Evolutionary conservation across 2,797 vertebrate genomes (phyloP), one percentile per base, ranked within the genome.

Genomic region (Triplophysa bombifrons): DNA sequence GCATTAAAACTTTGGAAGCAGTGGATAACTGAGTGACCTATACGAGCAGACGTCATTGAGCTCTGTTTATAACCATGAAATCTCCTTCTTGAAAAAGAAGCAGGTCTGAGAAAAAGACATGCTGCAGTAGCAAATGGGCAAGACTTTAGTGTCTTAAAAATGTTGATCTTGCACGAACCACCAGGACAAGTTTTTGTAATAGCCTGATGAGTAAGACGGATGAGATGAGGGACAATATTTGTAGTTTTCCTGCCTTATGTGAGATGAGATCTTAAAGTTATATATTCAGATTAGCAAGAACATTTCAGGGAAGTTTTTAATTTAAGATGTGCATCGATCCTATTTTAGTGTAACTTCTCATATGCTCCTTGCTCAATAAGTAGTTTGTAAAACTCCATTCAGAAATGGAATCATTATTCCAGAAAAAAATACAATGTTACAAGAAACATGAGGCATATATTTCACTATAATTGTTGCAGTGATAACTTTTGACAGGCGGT

Each of bases 21-120:
- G 53, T 66, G 64, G 48, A 44, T 63, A 65, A 66, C 71, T 41
- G 27, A 64, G 19, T 51, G 66, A 48, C 65, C 64, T 50, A 20
- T 16, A 34, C 63, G n/a, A 41, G 53, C 76, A 78, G 25, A 78
- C 58, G 30, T 64, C 58, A 53, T 55, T 13, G 27, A 56, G 56
- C 30, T 65, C 44, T 46, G 17, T 74, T 77, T 72, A 48, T 56
- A 61, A 22, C 30, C 25, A 51, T 41, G 25, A 20, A 51, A 53
- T 48, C 56, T 61, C 55, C 72, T 56, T 73, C 20, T 27, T 27
- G 25, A 27, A 3, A 27, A 27, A 27, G 2, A 27, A 27, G 2
- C 25, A 27, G 25, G 25, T 27, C 25, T 27, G 25, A 27, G 25
- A 27, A 27, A 27, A 76, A 20, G 63, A 50, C 20, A 9, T 56